These are phyloP conservation scores for Matsumyia berberina DNA, from an alignment of 2,888 invertebrate species.

Conservation along the genomic window DNA sequence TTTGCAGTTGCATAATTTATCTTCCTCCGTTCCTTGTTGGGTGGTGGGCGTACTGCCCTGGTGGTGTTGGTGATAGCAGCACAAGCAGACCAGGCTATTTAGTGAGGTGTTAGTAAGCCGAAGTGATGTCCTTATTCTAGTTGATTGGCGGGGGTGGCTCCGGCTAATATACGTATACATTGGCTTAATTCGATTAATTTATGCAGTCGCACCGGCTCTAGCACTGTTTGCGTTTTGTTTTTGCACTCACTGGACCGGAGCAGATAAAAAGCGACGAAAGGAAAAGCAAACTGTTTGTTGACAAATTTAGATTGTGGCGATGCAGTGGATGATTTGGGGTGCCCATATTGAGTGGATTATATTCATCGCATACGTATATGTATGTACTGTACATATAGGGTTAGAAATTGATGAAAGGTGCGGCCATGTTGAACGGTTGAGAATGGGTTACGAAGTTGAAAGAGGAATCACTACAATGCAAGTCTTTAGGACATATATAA, in stretches of 20 bases:
- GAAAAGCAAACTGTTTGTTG: constrained; percentile 54
- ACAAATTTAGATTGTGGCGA: constrained; percentile 46
- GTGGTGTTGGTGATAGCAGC: constrained; percentile 1
- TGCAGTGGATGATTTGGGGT: constrained; percentile 30
- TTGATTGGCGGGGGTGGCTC: constrained; percentile 57
- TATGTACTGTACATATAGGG: no score
- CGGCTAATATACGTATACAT: constrained; percentile 67
- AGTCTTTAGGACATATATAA: no score
- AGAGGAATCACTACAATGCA: no score
- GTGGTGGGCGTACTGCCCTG: neutral
- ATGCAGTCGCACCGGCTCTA: constrained; percentile 52
- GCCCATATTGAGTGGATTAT: no score
- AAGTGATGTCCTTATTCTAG: constrained; percentile 68
- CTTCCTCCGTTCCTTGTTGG: constrained; percentile 42
- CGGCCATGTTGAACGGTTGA: no score
- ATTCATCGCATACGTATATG: no score
- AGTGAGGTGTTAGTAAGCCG: constrained; percentile 74
- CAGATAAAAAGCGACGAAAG: constrained; percentile 6
- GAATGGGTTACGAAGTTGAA: no score
- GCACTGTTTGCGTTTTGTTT: constrained; percentile 43
- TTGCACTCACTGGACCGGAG: neutral
- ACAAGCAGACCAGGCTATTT: constrained; percentile 53
- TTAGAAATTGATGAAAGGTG: no score
- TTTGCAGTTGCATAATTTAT: constrained; percentile 77
- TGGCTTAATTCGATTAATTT: constrained; percentile 72